Percentiles rank a stretch among this genome's conserved stretches.
These are phyloP conservation scores for Monarcha castaneiventris DNA, from an alignment of 2,113 vertebrate genomes.

Conservation along the genomic window DNA sequence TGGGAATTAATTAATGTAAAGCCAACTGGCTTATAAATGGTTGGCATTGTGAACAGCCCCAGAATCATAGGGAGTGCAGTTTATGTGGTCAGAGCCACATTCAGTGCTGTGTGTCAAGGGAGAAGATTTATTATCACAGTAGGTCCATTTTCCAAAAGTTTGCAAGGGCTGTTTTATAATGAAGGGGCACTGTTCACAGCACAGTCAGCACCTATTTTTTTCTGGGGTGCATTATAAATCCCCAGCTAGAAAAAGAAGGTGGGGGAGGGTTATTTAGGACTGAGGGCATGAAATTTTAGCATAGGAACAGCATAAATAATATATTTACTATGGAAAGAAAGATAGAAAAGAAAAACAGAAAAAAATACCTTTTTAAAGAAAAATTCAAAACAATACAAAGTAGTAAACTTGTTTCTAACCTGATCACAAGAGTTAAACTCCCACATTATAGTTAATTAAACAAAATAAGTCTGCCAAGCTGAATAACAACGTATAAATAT, in stretches of 20 bases:
- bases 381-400: neutral
- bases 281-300: neutral
- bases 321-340: neutral
- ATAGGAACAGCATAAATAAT: neutral
- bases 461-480: neutral
- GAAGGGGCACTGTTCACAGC: slow-evolving; percentile 29
- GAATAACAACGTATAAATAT: slow-evolving; percentile 11
- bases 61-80: slow-evolving; percentile 48
- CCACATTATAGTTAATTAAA: slow-evolving; percentile 29
- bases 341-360: neutral
- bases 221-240: neutral
- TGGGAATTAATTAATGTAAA: slow-evolving; percentile 75
- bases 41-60: slow-evolving; percentile 65
- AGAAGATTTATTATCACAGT: slow-evolving; percentile 63
- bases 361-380: neutral
- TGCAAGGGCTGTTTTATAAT: slow-evolving; percentile 35
- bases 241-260: neutral
- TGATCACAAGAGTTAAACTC: neutral
- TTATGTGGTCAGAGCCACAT: slow-evolving; percentile 65
- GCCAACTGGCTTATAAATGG: slow-evolving; percentile 74
- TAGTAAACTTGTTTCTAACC: neutral
- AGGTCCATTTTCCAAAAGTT: slow-evolving; percentile 30
- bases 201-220: neutral
- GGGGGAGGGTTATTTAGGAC: neutral
- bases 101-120: slow-evolving; percentile 42